Evolutionary conservation across 2,113 vertebrate genomes (phyloP).

Genomic region (Anas platyrhynchos): DNA sequence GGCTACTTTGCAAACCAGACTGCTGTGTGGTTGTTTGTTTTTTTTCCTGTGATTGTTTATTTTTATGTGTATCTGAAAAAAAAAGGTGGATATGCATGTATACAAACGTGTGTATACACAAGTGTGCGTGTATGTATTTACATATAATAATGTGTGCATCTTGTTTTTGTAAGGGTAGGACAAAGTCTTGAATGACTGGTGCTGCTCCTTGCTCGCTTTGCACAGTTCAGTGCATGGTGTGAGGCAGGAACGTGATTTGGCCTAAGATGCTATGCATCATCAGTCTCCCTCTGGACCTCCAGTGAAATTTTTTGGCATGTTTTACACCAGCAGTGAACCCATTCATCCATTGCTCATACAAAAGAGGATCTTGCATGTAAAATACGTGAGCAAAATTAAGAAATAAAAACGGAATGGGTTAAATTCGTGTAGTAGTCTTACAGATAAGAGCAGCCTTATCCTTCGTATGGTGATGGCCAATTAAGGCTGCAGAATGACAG

Average conservation of each 20-base stretch:
- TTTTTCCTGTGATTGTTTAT: neutral
- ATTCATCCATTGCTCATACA: neutral
- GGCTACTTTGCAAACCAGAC: neutral
- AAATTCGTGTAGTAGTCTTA: neutral
- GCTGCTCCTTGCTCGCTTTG: neutral
- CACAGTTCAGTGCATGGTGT: neutral
- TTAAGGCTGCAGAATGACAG: neutral
- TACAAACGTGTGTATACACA: accelerated
- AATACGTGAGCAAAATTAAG: neutral
- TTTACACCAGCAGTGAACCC: neutral
- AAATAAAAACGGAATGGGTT: neutral
- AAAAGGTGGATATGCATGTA: neutral
- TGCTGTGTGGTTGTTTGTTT: neutral
- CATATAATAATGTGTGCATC: neutral
- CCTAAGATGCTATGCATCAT: accelerated
- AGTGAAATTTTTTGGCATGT: neutral
- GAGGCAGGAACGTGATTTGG: neutral
- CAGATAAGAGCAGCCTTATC: neutral
- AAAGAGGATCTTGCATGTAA: neutral
- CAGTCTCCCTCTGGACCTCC: neutral
- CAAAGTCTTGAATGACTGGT: neutral
- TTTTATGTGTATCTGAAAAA: neutral
- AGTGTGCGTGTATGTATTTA: neutral
- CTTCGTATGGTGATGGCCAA: neutral
- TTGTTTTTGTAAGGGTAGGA: neutral